Percentiles rank a stretch among this genome's conserved stretches.
phyloP scores from a whole-genome alignment of 2,888 invertebrate genomes.

The Cryptophagus acutangulus region DNA sequence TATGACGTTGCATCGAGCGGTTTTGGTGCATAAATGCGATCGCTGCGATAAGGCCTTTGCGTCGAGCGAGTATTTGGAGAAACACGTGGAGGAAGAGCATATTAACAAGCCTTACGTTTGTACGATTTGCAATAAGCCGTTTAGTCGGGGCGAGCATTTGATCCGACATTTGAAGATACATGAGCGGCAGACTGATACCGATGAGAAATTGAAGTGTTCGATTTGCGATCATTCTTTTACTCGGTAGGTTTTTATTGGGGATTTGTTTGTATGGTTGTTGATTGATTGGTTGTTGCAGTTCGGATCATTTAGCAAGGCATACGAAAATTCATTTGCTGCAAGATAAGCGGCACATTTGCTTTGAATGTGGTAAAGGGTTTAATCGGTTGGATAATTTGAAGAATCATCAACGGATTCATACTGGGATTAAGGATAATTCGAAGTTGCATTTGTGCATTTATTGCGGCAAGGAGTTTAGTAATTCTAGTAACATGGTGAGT shows the following conservation, averaged over 20 bases:
- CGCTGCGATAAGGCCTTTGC: slow-evolving; percentile 46
- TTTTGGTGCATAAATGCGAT: slow-evolving; percentile 45
- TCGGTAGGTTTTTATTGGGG: slow-evolving; percentile 31
- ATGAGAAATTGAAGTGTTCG: slow-evolving; percentile 42
- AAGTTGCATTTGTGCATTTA: slow-evolving; percentile 47
- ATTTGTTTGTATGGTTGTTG: slow-evolving; percentile 1
- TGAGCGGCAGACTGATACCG: slow-evolving; percentile 32
- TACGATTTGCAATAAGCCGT: slow-evolving; percentile 45
- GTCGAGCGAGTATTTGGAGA: slow-evolving; percentile 40
- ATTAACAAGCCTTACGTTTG: slow-evolving; percentile 47
- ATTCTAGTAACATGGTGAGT: slow-evolving; percentile 49
- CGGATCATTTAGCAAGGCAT: slow-evolving; percentile 61
- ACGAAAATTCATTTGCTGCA: slow-evolving; percentile 55
- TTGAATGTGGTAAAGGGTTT: slow-evolving; percentile 61
- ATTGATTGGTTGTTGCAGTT: slow-evolving; percentile 46
- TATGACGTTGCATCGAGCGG: slow-evolving; percentile 45
- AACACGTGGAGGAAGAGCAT: slow-evolving; percentile 46
- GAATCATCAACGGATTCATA: slow-evolving; percentile 46
- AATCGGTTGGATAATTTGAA: slow-evolving; percentile 50
- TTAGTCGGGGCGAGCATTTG: slow-evolving; percentile 47
- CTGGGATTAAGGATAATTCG: slow-evolving; percentile 44
- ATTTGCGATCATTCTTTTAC: slow-evolving; percentile 44
- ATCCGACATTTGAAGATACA: slow-evolving; percentile 47
- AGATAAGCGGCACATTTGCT: slow-evolving; percentile 53
- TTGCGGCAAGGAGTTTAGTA: slow-evolving; percentile 49